Evolutionary conservation across 2,113 vertebrate genomes (phyloP).

Genomic region (Struthio camelus): DNA sequence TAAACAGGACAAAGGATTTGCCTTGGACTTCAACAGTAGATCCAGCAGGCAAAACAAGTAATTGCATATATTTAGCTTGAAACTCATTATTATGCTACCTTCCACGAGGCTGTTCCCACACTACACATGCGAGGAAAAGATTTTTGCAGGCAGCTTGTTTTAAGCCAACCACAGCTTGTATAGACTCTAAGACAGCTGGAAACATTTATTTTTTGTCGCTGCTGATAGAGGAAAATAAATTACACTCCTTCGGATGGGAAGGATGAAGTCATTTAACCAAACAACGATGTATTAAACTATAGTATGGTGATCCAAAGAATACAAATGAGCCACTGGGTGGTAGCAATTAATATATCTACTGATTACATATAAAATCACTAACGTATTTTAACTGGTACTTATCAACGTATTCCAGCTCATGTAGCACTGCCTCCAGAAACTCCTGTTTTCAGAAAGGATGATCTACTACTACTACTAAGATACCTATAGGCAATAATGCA

Average conservation of each 20-base stretch:
- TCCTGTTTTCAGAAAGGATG: background rate
- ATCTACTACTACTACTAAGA: background rate
- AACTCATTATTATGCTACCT: background rate
- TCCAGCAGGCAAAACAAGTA: background rate
- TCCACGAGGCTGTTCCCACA: background rate
- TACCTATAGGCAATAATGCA: background rate
- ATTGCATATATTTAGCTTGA: background rate
- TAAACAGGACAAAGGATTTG: background rate
- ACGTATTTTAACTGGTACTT: background rate
- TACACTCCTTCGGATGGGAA: background rate
- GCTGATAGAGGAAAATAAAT: conserved; percentile 18
- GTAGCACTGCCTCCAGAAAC: background rate
- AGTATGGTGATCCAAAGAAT: conserved; percentile 18
- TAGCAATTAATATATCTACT: conserved; percentile 32
- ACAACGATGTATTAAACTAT: background rate
- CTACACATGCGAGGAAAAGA: background rate
- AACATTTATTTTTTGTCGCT: background rate
- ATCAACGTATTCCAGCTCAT: background rate
- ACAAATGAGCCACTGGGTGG: conserved; percentile 16
- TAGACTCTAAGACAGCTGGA: background rate
- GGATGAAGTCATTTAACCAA: conserved; percentile 41
- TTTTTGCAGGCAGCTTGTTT: conserved; percentile 1
- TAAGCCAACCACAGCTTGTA: background rate
- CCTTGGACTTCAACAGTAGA: background rate
- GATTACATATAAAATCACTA: background rate